Percentiles rank a stretch among this genome's conserved stretches.
Conservation (phyloP, 1,140 invertebrate species). For the Panagrolaimus sp. region DNA sequence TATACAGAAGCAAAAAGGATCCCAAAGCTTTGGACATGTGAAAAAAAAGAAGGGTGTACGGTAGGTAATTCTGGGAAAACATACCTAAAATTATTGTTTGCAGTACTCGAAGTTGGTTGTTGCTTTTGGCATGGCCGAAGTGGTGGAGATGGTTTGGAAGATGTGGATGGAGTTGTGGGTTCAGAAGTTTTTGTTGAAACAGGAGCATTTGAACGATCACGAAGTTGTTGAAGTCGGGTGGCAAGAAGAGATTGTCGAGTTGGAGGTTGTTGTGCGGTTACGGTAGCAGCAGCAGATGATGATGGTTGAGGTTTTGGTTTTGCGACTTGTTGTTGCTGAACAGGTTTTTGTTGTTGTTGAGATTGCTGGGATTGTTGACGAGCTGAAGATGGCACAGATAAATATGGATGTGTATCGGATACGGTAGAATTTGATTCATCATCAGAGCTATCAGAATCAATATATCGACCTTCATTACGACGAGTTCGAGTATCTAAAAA, state of each 20-base stretch:
- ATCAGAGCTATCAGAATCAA: not conserved
- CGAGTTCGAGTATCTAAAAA: not conserved
- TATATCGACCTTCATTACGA: conserved; percentile 16
- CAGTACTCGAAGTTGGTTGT: not conserved
- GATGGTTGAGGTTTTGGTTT: not conserved
- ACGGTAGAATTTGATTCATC: not conserved
- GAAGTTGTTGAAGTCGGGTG: not conserved
- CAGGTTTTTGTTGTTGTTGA: not conserved
- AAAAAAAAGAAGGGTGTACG: not conserved
- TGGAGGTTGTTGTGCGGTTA: conserved; percentile 7
- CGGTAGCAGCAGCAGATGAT: not conserved
- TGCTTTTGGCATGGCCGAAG: conserved; percentile 21
- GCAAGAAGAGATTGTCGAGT: conserved; percentile 7
- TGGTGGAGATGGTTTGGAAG: not conserved
- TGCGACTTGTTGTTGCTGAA: not conserved
- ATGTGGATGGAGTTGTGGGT: not conserved
- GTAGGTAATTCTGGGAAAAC: not conserved
- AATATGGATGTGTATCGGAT: not conserved
- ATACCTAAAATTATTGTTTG: conserved; percentile 12
- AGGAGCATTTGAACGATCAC: not conserved
- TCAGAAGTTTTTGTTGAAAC: conserved; percentile 15
- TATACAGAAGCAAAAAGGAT: not conserved
- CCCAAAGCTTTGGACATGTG: no score
- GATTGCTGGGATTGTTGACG: conserved; percentile 17
- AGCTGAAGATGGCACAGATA: not conserved